Conservation (phyloP, 2,888 invertebrate species). For the Amiota mariae region DNA sequence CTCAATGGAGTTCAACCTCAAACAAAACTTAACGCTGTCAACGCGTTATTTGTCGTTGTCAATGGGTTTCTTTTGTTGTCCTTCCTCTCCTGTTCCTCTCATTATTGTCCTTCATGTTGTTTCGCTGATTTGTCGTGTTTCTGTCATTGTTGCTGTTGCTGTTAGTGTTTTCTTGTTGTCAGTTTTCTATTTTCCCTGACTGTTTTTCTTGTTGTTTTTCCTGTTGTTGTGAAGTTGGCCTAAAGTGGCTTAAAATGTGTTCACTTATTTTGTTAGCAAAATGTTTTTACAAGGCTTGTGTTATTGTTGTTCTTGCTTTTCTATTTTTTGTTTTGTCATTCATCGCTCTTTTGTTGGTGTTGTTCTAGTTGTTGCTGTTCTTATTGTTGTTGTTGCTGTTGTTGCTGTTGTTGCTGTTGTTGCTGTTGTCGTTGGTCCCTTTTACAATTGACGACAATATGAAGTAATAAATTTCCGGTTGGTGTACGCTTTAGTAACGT, state of each 20-base stretch:
- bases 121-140: not conserved
- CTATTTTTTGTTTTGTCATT: not conserved
- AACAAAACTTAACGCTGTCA: slow-evolving; percentile 8
- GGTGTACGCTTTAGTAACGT: slow-evolving; percentile 56
- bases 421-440: slow-evolving; percentile 21
- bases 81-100: not conserved
- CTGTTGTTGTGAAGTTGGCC: slow-evolving; percentile 43
- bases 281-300: slow-evolving; percentile 48
- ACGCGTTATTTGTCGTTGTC: slow-evolving; percentile 30
- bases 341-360: slow-evolving; percentile 6
- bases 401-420: slow-evolving; percentile 37
- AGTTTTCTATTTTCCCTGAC: not conserved
- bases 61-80: slow-evolving; percentile 29
- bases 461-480: slow-evolving; percentile 65
- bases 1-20: not conserved
- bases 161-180: not conserved
- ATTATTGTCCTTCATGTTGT: slow-evolving; percentile 6
- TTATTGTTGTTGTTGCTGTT: not conserved
- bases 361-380: not conserved
- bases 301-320: not conserved
- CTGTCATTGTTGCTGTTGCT: slow-evolving; percentile 21
- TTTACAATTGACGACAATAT: slow-evolving; percentile 49
- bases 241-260: slow-evolving; percentile 23
- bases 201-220: slow-evolving; percentile 34
- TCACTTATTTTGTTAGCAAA: slow-evolving; percentile 40